These are phyloP conservation scores for Phenganax stokvisi DNA, from an alignment of 92 coral and sea anemone genomes.

Conservation along the genomic window DNA sequence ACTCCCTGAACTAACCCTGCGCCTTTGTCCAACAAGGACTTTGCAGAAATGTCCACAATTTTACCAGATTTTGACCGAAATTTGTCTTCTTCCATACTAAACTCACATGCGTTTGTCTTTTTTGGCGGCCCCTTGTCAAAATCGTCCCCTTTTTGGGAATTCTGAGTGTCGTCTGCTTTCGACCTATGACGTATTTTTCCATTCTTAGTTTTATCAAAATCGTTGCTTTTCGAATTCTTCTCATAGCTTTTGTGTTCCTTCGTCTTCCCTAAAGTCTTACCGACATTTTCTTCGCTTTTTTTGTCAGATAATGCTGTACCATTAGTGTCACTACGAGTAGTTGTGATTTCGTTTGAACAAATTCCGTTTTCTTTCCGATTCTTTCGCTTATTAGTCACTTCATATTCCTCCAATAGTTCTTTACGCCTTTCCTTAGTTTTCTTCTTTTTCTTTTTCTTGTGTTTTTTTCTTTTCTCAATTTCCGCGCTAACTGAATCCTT, in stretches of 20 bases:
- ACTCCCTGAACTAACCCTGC: not conserved
- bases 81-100: not conserved
- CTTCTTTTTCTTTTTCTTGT: constrained; percentile 10
- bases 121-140: constrained; percentile 29
- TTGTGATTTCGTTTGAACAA: not conserved
- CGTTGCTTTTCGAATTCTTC: not conserved
- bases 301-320: constrained; percentile 1
- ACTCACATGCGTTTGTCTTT: constrained; percentile 18
- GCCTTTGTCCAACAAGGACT: not conserved
- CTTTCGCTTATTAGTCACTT: not conserved
- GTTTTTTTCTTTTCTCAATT: constrained; percentile 1
- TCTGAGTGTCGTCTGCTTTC: not conserved
- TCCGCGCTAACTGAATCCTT: constrained; percentile 12
- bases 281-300: constrained; percentile 17
- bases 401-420: not conserved
- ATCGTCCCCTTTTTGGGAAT: not conserved
- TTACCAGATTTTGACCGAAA: constrained; percentile 12
- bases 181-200: not conserved
- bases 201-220: not conserved
- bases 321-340: constrained; percentile 27
- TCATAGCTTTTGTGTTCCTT: constrained; percentile 25
- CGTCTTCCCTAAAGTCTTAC: constrained; percentile 18
- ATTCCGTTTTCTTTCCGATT: not conserved
- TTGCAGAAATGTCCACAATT: not conserved
- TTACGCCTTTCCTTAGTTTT: not conserved